Percentiles rank a stretch among this genome's conserved stretches.
Evolutionary conservation across 2,113 vertebrate species (phyloP).

Genomic region (Malurus alboscapulatus): DNA sequence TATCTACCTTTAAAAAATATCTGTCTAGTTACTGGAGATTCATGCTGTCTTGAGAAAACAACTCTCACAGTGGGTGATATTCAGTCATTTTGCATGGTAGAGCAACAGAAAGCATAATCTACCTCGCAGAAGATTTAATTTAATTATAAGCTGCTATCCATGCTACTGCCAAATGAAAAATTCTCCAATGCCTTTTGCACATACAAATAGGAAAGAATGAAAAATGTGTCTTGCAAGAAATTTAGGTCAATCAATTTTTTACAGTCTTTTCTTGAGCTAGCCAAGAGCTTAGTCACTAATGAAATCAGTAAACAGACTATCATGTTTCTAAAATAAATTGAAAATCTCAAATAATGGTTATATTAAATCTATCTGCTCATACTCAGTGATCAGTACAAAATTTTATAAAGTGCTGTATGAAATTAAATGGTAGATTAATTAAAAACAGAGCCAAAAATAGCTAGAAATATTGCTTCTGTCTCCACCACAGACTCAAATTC

Average conservation of each 20-base stretch:
- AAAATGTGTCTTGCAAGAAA: slow-evolving; percentile 17
- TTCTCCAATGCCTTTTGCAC: background rate
- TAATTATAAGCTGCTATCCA: slow-evolving; percentile 3
- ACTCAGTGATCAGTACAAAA: background rate
- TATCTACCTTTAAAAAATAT: background rate
- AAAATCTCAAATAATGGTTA: background rate
- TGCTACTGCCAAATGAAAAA: background rate
- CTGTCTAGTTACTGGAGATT: background rate
- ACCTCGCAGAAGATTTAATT: slow-evolving; percentile 22
- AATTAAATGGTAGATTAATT: background rate
- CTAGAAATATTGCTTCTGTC: background rate
- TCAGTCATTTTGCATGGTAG: background rate
- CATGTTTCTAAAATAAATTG: slow-evolving; percentile 11
- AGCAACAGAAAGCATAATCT: background rate
- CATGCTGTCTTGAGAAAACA: background rate
- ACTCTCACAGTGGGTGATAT: background rate
- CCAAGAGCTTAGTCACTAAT: background rate
- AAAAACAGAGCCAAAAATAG: background rate
- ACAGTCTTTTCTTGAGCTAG: slow-evolving; percentile 6
- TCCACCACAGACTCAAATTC: background rate
- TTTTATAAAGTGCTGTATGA: background rate
- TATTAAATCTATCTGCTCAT: slow-evolving; percentile 1
- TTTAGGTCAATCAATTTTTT: slow-evolving; percentile 42
- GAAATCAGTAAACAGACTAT: slow-evolving; percentile 12
- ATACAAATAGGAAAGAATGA: background rate